Evolutionary conservation across 2,888 invertebrate species (phyloP).

Genomic region (Rhagonycha lutea): DNA sequence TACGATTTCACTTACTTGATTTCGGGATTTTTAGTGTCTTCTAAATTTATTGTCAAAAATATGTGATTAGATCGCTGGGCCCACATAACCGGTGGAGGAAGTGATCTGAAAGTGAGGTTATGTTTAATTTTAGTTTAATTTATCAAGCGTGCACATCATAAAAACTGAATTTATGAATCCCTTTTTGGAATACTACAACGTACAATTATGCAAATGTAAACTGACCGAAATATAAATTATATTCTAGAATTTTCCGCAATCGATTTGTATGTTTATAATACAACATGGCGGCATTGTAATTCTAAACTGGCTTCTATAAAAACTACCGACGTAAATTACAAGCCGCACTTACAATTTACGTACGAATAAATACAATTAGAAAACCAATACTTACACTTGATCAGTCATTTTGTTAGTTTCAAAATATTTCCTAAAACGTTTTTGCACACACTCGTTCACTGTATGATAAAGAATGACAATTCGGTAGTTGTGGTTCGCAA

Average conservation of each 20-base stretch:
- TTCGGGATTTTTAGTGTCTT: constrained; percentile 83
- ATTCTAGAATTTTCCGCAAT: constrained; percentile 27
- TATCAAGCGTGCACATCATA: not conserved
- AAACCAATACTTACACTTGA: constrained; percentile 22
- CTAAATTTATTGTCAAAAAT: constrained; percentile 88
- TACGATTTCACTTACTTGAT: constrained; percentile 64
- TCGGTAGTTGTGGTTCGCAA: not conserved
- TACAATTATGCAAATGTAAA: not conserved
- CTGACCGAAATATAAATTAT: not conserved
- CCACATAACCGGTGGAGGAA: constrained; percentile 89
- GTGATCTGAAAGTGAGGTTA: constrained; percentile 57
- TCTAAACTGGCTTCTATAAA: constrained; percentile 3
- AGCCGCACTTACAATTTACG: not conserved
- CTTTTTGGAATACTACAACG: not conserved
- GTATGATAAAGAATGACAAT: not conserved
- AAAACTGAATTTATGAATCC: not conserved
- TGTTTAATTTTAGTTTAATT: constrained; percentile 2
- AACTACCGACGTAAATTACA: not conserved
- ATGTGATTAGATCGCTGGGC: constrained; percentile 85
- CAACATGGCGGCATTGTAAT: constrained; percentile 26
- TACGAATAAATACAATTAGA: not conserved
- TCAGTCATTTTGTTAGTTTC: constrained; percentile 26
- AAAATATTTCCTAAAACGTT: not conserved
- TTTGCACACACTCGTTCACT: not conserved
- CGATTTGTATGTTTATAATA: constrained; percentile 24